A percentile compares a stretch with the other conserved stretches of the same genome.
phyloP scores from a whole-genome alignment of 2,797 vertebrate species.

The Neostethus bicornis region DNA sequence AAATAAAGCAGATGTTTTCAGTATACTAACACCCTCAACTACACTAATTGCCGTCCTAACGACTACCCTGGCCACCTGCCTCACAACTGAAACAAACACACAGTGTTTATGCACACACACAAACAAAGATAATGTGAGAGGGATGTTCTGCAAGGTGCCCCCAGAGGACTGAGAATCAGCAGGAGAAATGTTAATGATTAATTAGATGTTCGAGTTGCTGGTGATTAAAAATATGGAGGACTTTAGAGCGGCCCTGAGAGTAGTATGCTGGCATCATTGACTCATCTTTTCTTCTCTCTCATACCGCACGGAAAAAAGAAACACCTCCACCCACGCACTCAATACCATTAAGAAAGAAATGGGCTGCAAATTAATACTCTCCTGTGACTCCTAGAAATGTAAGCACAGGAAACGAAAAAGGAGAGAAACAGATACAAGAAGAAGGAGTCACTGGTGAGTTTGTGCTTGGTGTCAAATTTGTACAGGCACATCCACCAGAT shows the following conservation, averaged over 20 bases:
- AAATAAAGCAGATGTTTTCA: slow-evolving; percentile 11
- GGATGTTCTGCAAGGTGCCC: slow-evolving; percentile 64
- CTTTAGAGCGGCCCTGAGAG: slow-evolving; percentile 72
- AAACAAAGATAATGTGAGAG: slow-evolving; percentile 43
- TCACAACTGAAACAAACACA: slow-evolving; percentile 19
- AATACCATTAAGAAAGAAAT: slow-evolving; percentile 70
- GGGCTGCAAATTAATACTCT: slow-evolving; percentile 74
- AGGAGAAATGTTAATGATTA: slow-evolving; percentile 85
- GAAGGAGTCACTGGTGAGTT: slow-evolving; percentile 21
- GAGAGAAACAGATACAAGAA: slow-evolving; percentile 28
- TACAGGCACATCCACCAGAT: slow-evolving; percentile 3
- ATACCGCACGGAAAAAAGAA: slow-evolving; percentile 53
- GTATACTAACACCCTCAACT: slow-evolving; percentile 23
- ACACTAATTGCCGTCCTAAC: slow-evolving; percentile 36
- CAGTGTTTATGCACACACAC: slow-evolving; percentile 6
- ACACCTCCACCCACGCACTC: slow-evolving; percentile 53
- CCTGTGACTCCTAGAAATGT: slow-evolving; percentile 65
- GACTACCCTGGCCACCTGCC: slow-evolving; percentile 13
- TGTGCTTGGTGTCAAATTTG: slow-evolving; percentile 20
- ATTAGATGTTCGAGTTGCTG: slow-evolving; percentile 81
- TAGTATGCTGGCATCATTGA: slow-evolving; percentile 59
- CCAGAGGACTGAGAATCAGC: slow-evolving; percentile 72
- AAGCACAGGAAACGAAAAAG: slow-evolving; percentile 53
- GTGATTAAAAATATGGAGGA: slow-evolving; percentile 81
- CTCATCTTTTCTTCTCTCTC: slow-evolving; percentile 55